Conservation (phyloP, 2,888 invertebrate species). For the Ctena decussata region DNA sequence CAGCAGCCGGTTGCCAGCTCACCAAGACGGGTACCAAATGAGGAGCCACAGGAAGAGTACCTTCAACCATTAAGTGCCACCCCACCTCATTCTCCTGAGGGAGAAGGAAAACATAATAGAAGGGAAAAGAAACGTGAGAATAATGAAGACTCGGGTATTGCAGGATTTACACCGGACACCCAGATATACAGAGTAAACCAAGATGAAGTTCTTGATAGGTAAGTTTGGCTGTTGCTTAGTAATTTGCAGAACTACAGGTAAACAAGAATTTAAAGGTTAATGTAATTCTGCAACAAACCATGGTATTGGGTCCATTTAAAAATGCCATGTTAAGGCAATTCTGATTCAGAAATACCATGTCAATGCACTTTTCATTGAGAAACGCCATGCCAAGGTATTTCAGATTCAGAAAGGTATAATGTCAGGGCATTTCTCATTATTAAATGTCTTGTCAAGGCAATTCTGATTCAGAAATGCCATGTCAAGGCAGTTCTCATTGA, state of each 20-base stretch:
- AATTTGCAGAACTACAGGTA: neutral
- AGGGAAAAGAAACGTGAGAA: slow-evolving; percentile 55
- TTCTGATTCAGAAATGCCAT: too few relatives aligned
- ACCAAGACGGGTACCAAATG: slow-evolving; percentile 48
- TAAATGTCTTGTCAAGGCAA: too few relatives aligned
- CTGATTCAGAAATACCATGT: too few relatives aligned
- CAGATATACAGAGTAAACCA: slow-evolving; percentile 72
- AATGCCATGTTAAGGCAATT: too few relatives aligned
- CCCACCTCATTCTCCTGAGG: slow-evolving; percentile 68
- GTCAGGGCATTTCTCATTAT: too few relatives aligned
- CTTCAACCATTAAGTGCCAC: slow-evolving; percentile 70
- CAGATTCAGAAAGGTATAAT: too few relatives aligned
- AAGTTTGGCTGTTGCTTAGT: slow-evolving; percentile 19
- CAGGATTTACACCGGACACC: slow-evolving; percentile 77
- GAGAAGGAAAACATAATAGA: slow-evolving; percentile 18
- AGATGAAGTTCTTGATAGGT: slow-evolving; percentile 71
- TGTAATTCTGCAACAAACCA: too few relatives aligned
- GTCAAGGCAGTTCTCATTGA: too few relatives aligned
- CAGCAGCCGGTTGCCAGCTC: slow-evolving; percentile 55
- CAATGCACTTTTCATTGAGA: too few relatives aligned
- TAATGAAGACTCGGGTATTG: slow-evolving; percentile 82
- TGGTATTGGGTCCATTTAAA: too few relatives aligned
- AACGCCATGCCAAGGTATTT: too few relatives aligned
- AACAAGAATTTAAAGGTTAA: too few relatives aligned
- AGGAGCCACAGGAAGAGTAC: slow-evolving; percentile 48